phyloP scores from a whole-genome alignment of 2,888 invertebrate genomes.

The Acanthosepion lycidas region DNA sequence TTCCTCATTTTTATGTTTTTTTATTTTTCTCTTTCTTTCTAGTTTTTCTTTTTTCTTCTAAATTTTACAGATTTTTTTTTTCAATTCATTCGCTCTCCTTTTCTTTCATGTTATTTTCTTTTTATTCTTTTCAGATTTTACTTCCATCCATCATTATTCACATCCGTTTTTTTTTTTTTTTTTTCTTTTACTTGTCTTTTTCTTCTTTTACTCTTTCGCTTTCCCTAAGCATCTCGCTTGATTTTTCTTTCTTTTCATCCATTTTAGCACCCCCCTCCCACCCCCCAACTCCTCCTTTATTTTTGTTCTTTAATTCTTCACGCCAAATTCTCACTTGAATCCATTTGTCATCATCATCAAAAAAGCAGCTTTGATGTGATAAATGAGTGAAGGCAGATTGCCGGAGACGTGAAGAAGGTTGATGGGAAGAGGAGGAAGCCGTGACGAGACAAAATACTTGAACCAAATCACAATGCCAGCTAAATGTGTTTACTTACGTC shows the following conservation, averaged over 20 bases:
- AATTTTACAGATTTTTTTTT: neutral
- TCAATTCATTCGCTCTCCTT: neutral
- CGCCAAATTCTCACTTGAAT: conserved; percentile 33
- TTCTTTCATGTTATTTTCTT: neutral
- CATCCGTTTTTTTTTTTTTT: neutral
- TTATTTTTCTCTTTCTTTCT: no score
- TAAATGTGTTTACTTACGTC: conserved; percentile 33
- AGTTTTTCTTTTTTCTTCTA: no score
- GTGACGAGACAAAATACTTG: conserved; percentile 6
- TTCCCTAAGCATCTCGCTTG: neutral
- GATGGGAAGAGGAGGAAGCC: neutral
- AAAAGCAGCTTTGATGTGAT: neutral
- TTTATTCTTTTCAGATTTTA: no score
- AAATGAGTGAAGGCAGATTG: neutral
- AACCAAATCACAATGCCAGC: conserved; percentile 1
- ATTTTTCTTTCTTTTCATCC: neutral
- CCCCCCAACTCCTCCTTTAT: neutral
- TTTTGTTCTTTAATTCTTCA: neutral
- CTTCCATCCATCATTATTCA: neutral
- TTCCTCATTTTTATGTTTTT: neutral
- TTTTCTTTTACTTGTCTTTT: no score
- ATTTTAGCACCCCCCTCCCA: neutral
- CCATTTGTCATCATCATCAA: neutral
- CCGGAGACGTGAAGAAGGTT: neutral
- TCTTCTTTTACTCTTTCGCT: neutral